Percentiles rank a stretch among this genome's conserved stretches.
phyloP scores from a whole-genome alignment of 2,113 vertebrate species.

The Ciconia stormi region DNA sequence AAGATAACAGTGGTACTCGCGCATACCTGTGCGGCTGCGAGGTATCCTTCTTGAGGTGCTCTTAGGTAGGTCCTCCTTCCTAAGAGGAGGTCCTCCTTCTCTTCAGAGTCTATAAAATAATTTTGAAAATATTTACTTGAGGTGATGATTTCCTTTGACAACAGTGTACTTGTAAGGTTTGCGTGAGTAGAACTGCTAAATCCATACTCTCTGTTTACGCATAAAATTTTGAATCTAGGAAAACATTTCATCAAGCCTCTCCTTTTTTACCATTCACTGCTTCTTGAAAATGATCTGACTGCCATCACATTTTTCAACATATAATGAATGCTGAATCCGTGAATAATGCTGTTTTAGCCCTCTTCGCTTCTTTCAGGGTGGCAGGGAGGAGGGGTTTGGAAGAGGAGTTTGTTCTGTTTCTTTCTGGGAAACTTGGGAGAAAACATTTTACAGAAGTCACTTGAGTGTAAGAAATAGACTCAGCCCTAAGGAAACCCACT shows the following conservation, averaged over 20 bases:
- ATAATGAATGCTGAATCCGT: not conserved
- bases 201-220: not conserved
- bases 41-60: not conserved
- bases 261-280: not conserved
- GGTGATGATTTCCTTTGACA: not conserved
- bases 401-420: not conserved
- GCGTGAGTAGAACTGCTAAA: not conserved
- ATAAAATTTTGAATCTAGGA: not conserved
- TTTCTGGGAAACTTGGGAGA: not conserved
- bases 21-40: accelerated
- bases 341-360: not conserved
- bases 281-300: not conserved
- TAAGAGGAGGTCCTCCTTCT: too few relatives aligned
- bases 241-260: not conserved
- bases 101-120: not conserved
- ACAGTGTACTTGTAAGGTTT: not conserved
- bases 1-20: accelerated
- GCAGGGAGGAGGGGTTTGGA: not conserved
- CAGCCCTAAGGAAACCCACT: not conserved
- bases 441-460: not conserved
- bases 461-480: not conserved
- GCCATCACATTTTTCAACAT: not conserved
- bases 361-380: not conserved
- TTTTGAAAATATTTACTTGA: not conserved
- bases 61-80: too few relatives aligned